Base-by-base conservation (phyloP, 2,888 invertebrate species). In the Caenorhabditis drosophilae region DNA sequence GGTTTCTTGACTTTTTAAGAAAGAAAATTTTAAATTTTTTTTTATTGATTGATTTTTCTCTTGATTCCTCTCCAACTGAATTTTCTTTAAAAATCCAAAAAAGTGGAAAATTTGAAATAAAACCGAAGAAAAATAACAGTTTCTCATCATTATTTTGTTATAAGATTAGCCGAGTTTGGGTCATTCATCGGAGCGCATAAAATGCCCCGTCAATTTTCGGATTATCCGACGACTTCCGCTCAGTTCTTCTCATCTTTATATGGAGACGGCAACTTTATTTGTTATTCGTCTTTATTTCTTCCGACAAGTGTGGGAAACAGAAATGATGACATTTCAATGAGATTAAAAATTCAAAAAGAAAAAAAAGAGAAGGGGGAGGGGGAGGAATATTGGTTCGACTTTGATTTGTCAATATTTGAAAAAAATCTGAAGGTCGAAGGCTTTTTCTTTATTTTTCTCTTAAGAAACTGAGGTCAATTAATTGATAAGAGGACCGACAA, bases 391-490 rank as follows among this genome's bases (percentile, higher is more conserved):
- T 31, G 12, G 12, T 31, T 31, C 31, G 12, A 31, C 31, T 9
- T 31, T 31, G 31, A 31, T 31, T 31, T 6, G 31, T 31, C 31
- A 31, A 31, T 12, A 12, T 31, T 31, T 31, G 12, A 31, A 31
- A 31, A 31, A 31, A 31, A 31, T 6, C 31, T 9, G 31, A 31
- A n/a, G n/a, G n/a, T n/a, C n/a, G n/a, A n/a, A n/a, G n/a, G n/a
- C n/a, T n/a, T 36, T 36, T n/a, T 36, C n/a, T 36, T 36, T 36
- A 36, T 36, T 9, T 36, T n/a, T n/a, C n/a, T 36, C n/a, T 31
- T 31, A 6, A 12, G 31, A 6, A 31, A 31, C 6, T 31, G 31
- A 31, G 31, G 31, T 31, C 31, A 31, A 31, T 31, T 31, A 31
- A 31, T 9, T 9, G 31, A 31, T 31, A 31, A 31, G 31, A 9